Evolutionary conservation across 2,888 invertebrate species (phyloP), one percentile per base, ranked within the genome.

Genomic region (Caenorhabditis sp.): DNA sequence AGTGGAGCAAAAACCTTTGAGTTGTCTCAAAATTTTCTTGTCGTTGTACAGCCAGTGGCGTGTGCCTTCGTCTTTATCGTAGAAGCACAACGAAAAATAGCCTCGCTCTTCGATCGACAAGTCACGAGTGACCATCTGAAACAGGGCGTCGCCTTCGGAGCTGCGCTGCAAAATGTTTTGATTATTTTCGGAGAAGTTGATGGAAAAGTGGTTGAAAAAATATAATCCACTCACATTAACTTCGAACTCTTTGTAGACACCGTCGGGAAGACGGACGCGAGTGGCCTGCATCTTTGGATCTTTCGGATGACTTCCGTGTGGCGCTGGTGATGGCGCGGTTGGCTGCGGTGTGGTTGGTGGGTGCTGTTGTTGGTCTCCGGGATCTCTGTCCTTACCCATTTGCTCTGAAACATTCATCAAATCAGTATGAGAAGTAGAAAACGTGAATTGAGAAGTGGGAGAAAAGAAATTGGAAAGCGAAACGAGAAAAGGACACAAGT

Each of bases 41-140:
- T 88, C 86, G 62, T 85, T 87, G 75, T 88, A 88, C 15, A 88
- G 79, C 88, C 88, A 88, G 55, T 87, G 84, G 68, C 87, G 63
- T 11, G 61, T 58, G 17, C 79, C 76, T 15, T 81, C 65, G 17
- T 80, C 72, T n/a, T 70, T 76, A 61, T 86, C 85, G 74, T 83
- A 83, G 80, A 85, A 88, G 39, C 84, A 82, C 26, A 87, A 79
- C n/a, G 86, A 85, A 59, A 88, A 88, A 71, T 88, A 88, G 43
- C 87, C 87, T 45, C 82, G 82, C 43, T 88, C 88, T 30, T 83
- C 83, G 48, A 88, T 82, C 9, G 80, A 80, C 43, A 87, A 63
- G 15, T 79, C 77, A 13, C 68, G 58, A 26, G 82, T 78, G 46
- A 87, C 85, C 53, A 80, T 62, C 22, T 72, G 72, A 75, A 85